Percentiles rank a stretch among this genome's conserved stretches.
Evolutionary conservation across 2,888 invertebrate genomes (phyloP).

Genomic region (Rhyacophila evoluta): DNA sequence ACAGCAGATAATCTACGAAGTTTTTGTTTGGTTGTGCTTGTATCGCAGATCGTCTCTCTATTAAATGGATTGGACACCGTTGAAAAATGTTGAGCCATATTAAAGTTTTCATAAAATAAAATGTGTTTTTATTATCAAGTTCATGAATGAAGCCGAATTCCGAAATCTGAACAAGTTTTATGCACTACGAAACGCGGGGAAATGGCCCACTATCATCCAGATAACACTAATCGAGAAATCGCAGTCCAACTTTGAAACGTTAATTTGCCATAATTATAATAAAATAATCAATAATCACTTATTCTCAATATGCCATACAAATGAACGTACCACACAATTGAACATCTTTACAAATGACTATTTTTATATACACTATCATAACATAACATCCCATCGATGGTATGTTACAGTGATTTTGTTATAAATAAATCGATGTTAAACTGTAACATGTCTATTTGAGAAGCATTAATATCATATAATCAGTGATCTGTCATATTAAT

Average conservation of each 20-base stretch:
- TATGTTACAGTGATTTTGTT: no score
- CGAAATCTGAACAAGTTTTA: slow-evolving; percentile 5
- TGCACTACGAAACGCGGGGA: not conserved
- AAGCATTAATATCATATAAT: no score
- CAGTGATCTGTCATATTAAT: no score
- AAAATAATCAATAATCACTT: no score
- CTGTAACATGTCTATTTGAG: no score
- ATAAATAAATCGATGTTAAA: no score
- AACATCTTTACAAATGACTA: no score
- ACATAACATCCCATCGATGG: no score
- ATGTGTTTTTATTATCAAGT: not conserved
- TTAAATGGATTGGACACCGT: not conserved
- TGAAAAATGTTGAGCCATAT: not conserved
- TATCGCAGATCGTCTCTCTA: not conserved
- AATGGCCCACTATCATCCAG: not conserved
- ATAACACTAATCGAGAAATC: not conserved
- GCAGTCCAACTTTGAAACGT: not conserved
- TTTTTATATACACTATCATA: no score
- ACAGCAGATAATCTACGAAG: not conserved
- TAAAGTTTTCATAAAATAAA: slow-evolving; percentile 6
- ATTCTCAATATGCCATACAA: no score
- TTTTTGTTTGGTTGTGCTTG: not conserved
- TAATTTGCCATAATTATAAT: no score
- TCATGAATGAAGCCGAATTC: not conserved
- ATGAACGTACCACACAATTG: no score